Evolutionary conservation across 2,888 invertebrate genomes (phyloP).

Genomic region (Phengaris alcon): DNA sequence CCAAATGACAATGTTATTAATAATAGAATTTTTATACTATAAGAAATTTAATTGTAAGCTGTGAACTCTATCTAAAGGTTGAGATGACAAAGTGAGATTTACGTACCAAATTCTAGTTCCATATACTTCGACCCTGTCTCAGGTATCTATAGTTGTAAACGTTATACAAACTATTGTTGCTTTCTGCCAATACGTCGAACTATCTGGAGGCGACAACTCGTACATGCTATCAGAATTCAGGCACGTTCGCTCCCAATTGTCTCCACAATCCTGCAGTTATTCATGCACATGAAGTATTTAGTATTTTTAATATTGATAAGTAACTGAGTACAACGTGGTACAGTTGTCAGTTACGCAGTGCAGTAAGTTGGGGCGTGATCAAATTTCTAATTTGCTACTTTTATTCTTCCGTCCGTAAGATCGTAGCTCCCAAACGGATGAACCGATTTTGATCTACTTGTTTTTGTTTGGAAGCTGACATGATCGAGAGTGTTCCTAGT

Average conservation of each 20-base stretch:
- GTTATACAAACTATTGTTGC: not conserved
- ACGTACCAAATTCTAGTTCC: not conserved
- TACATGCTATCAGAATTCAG: constrained; percentile 3
- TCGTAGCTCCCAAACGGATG: no score
- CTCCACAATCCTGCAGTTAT: not conserved
- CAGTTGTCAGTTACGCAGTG: no score
- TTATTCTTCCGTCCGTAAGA: no score
- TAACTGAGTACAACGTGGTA: no score
- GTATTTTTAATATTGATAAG: no score
- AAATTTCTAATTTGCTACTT: no score
- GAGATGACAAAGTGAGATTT: not conserved
- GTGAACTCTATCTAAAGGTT: not conserved
- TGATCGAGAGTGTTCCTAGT: no score
- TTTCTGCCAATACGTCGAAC: not conserved
- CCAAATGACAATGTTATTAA: no score
- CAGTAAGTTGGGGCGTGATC: no score
- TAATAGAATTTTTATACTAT: no score
- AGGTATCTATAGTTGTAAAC: not conserved
- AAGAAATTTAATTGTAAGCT: not conserved
- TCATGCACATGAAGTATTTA: not conserved
- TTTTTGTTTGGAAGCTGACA: no score
- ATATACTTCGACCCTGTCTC: not conserved
- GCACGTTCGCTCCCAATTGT: constrained; percentile 1
- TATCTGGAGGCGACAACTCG: not conserved
- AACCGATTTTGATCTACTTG: no score